Conservation (phyloP, 2,113 vertebrate species). For the Lepus americanus region DNA sequence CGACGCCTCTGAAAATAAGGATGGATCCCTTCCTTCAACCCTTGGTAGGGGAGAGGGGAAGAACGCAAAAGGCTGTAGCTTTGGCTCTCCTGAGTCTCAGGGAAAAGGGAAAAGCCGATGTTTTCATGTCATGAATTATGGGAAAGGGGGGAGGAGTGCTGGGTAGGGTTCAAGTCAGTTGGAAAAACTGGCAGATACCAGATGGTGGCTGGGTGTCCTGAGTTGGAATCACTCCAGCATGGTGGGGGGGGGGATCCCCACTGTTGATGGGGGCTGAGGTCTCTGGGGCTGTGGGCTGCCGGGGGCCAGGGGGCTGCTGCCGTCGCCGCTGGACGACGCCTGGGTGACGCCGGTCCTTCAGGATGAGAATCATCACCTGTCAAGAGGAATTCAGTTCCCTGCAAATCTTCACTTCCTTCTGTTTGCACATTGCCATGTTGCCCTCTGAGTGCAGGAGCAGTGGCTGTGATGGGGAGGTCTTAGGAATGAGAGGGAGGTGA, state of each 20-base stretch:
- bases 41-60: too few species aligned
- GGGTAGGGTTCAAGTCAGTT: conserved; percentile 68
- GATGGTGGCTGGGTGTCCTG: conserved; percentile 83
- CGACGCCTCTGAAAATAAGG: too few species aligned
- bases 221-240: conserved; percentile 90
- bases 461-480: too few species aligned
- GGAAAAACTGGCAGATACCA: conserved; percentile 79
- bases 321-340: conserved; percentile 87
- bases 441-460: too few species aligned
- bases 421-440: too few species aligned
- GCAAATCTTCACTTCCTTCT: too few species aligned
- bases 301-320: conserved; percentile 87
- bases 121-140: conserved; percentile 77
- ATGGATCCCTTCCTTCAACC: too few species aligned
- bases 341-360: too few species aligned
- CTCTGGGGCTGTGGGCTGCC: conserved; percentile 88
- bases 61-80: too few species aligned
- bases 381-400: too few species aligned
- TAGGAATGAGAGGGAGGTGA: too few species aligned
- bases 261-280: conserved; percentile 81
- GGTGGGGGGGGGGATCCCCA: conserved; percentile 86
- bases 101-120: conserved; percentile 74
- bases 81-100: conserved; percentile 78
- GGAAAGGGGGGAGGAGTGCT: conserved; percentile 1
- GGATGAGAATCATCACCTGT: too few species aligned